Conservation (phyloP, 1,140 invertebrate species). For the Drosophila ironensis region DNA sequence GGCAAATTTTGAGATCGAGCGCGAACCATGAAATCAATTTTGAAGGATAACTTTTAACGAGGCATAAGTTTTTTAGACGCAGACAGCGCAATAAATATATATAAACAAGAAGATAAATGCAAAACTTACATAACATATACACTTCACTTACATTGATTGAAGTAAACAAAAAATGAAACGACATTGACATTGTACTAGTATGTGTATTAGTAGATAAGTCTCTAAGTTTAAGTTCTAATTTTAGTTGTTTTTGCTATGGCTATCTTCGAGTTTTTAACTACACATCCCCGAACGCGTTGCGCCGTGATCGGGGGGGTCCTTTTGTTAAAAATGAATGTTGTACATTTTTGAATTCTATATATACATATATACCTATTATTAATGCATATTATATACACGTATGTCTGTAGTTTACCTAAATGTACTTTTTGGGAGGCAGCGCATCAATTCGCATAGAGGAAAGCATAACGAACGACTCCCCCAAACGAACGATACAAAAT, state of each 20-base stretch:
- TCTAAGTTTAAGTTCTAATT: constrained; percentile 70
- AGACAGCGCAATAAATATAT: neutral
- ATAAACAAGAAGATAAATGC: constrained; percentile 1
- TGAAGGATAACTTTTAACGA: constrained; percentile 37
- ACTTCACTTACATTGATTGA: constrained; percentile 22
- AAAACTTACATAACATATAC: constrained; percentile 15
- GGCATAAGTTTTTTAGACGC: constrained; percentile 10
- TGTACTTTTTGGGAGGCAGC: constrained; percentile 64
- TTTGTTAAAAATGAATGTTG: constrained; percentile 80
- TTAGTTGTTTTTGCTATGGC: constrained; percentile 76
- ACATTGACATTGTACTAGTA: constrained; percentile 66
- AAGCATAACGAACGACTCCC: constrained; percentile 17
- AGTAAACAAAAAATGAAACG: constrained; percentile 18
- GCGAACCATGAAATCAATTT: constrained; percentile 40
- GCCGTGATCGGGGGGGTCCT: constrained; percentile 34
- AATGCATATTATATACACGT: constrained; percentile 53
- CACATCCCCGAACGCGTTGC: constrained; percentile 7
- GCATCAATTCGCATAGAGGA: constrained; percentile 41
- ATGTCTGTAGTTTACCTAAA: constrained; percentile 77
- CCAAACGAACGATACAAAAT: constrained; percentile 19
- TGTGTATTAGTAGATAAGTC: constrained; percentile 72
- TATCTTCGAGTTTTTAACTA: constrained; percentile 79
- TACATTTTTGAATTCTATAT: constrained; percentile 80
- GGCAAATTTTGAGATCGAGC: constrained; percentile 35
- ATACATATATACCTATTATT: constrained; percentile 59